Conservation (phyloP, 2,888 invertebrate genomes). For the Empis livida region DNA sequence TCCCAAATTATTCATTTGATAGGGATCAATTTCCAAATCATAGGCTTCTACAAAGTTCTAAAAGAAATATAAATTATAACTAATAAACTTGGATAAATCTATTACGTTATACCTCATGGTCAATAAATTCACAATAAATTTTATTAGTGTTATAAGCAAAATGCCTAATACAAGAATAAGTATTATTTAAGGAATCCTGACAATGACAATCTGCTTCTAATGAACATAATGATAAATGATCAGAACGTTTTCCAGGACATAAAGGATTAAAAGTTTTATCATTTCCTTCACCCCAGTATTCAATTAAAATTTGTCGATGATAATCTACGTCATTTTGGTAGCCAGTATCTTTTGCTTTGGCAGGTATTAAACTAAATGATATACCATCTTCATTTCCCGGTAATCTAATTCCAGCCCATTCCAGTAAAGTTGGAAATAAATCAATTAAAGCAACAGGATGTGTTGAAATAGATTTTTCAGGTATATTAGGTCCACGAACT, state of each 20-base stretch:
- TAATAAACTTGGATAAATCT: not conserved
- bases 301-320: slow-evolving; percentile 54
- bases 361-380: slow-evolving; percentile 35
- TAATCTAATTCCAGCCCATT: slow-evolving; percentile 45
- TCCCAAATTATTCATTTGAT: slow-evolving; percentile 55
- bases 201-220: slow-evolving; percentile 64
- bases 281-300: slow-evolving; percentile 70
- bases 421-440: slow-evolving; percentile 68
- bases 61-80: slow-evolving; percentile 17
- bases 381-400: slow-evolving; percentile 49
- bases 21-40: slow-evolving; percentile 53
- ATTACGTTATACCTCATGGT: slow-evolving; percentile 29
- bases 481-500: slow-evolving; percentile 57
- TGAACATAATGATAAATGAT: slow-evolving; percentile 47
- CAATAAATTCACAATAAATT: slow-evolving; percentile 38
- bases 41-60: slow-evolving; percentile 68
- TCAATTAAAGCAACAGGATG: slow-evolving; percentile 65
- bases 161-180: slow-evolving; percentile 63
- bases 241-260: slow-evolving; percentile 48
- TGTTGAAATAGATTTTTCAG: slow-evolving; percentile 35
- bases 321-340: slow-evolving; percentile 14
- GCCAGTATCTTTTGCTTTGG: slow-evolving; percentile 14
- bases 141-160: slow-evolving; percentile 37
- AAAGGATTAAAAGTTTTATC: slow-evolving; percentile 39
- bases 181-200: slow-evolving; percentile 73